Evolutionary conservation across 2,113 vertebrate species (phyloP).

Genomic region (Phalacrocorax brasilianus): DNA sequence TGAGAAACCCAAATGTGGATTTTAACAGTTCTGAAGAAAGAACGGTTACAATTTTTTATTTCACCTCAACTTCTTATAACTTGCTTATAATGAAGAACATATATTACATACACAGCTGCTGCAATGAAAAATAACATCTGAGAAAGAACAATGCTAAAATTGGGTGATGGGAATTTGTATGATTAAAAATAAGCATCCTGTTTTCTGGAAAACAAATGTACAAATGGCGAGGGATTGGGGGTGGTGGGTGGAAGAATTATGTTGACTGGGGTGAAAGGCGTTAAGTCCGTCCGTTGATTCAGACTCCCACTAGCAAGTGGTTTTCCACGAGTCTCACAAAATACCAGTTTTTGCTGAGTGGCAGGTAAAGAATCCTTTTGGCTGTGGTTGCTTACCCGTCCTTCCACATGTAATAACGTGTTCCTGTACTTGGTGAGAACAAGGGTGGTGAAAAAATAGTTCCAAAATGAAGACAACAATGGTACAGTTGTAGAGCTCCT

Average conservation of each 20-base stretch:
- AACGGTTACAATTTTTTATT: neutral
- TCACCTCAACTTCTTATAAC: neutral
- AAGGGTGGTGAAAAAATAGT: neutral
- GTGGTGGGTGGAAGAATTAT: neutral
- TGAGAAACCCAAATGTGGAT: neutral
- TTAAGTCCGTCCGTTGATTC: neutral
- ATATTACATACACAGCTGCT: neutral
- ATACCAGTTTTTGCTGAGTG: neutral
- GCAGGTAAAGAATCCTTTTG: neutral
- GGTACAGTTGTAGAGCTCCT: neutral
- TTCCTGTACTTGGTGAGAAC: neutral
- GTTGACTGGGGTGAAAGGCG: neutral
- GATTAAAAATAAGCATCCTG: neutral
- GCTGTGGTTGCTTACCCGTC: neutral
- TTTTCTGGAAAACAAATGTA: neutral
- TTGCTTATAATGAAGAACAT: neutral
- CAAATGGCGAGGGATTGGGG: neutral
- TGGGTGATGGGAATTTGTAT: neutral
- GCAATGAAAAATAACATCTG: neutral
- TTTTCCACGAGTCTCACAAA: neutral
- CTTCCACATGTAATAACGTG: fast-evolving
- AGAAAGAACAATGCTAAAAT: neutral
- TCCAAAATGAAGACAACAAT: neutral
- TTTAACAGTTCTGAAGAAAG: neutral
- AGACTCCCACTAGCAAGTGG: neutral